These are phyloP conservation scores for Enoplosus armatus DNA, from an alignment of 2,797 vertebrate genomes.

Conservation along the genomic window DNA sequence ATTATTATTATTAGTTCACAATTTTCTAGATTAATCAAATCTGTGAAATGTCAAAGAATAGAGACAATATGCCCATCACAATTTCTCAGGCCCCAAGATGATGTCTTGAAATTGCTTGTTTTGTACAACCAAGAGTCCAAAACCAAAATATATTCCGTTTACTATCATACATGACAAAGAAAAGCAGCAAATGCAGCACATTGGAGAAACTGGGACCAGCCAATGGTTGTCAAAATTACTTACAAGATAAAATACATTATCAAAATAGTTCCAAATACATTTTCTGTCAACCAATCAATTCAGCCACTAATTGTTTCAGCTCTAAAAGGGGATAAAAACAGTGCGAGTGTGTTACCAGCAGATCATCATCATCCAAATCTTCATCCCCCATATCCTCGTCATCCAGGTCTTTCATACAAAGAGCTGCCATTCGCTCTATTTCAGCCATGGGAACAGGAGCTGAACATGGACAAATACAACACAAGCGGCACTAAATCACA, in stretches of 20 bases:
- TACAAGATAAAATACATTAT: no score
- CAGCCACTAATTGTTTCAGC: neutral
- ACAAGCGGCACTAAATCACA: neutral
- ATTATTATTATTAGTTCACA: neutral
- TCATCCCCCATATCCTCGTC: conserved; percentile 86
- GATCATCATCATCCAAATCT: conserved; percentile 88
- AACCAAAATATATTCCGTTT: neutral
- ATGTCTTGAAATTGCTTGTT: neutral
- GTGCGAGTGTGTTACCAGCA: conserved; percentile 85
- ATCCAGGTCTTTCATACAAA: conserved; percentile 93
- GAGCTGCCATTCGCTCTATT: conserved; percentile 92
- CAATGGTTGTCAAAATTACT: no score
- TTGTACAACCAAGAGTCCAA: neutral
- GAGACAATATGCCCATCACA: neutral
- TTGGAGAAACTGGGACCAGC: neutral
- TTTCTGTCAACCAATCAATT: neutral
- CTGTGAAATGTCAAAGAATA: neutral
- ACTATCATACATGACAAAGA: neutral
- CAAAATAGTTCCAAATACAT: neutral
- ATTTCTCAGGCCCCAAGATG: neutral
- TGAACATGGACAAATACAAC: conserved; percentile 51
- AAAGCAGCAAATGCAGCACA: neutral
- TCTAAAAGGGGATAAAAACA: neutral
- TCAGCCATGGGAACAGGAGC: conserved; percentile 90
- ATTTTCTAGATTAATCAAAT: neutral